These are phyloP conservation scores for Nebria ingens DNA, from an alignment of 1,140 invertebrate genomes.

Conservation along the genomic window DNA sequence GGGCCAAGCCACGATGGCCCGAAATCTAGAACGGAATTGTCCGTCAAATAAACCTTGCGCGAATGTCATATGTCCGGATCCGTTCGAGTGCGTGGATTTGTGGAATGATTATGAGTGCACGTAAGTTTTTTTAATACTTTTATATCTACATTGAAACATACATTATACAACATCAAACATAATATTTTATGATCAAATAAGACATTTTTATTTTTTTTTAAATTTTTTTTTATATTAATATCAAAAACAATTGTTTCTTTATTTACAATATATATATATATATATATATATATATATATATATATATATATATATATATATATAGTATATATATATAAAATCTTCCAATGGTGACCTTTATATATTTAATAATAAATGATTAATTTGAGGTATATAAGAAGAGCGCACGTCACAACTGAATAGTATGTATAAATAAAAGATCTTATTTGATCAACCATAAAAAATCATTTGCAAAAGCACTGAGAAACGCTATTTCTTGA, in stretches of 20 bases:
- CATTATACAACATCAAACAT: background rate
- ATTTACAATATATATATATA: constrained; percentile 13
- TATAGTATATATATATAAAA: no score
- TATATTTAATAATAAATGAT: no score
- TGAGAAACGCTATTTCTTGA: no score
- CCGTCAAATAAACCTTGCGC: constrained; percentile 89
- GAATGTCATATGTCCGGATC: constrained; percentile 80
- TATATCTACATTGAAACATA: constrained; percentile 10
- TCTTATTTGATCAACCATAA: constrained; percentile 8
- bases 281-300: no score
- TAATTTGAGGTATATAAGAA: no score
- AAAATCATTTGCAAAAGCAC: background rate
- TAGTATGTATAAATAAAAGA: background rate
- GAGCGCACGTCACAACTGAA: no score
- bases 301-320: no score
- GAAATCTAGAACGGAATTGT: constrained; percentile 83
- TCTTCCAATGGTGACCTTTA: no score
- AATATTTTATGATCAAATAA: background rate
- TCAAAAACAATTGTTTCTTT: constrained; percentile 18
- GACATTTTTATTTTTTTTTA: background rate
- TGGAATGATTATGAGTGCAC: constrained; percentile 97
- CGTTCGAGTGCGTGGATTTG: constrained; percentile 92
- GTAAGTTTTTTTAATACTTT: constrained; percentile 51
- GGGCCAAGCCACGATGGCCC: constrained; percentile 84
- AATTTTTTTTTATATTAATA: constrained; percentile 14